phyloP scores from a whole-genome alignment of 2,888 invertebrate genomes.

The Branchinecta sandiegonensis region DNA sequence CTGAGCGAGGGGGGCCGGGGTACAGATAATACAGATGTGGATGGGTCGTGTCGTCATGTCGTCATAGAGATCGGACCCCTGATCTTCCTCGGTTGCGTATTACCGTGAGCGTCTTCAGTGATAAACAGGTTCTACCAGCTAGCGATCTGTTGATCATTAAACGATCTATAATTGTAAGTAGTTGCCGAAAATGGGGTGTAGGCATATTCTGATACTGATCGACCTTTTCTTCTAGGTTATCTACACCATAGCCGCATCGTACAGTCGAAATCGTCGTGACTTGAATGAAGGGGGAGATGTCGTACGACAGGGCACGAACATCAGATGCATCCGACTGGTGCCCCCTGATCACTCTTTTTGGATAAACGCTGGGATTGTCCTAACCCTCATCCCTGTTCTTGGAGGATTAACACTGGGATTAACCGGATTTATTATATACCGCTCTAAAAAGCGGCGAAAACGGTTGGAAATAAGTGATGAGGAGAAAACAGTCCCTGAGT shows the following conservation, averaged over 20 bases:
- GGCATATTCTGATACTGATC: too few relatives aligned
- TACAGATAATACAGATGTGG: too few relatives aligned
- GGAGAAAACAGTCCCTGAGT: not conserved
- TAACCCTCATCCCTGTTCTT: not conserved
- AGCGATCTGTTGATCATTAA: too few relatives aligned
- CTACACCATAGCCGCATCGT: slow-evolving; percentile 1
- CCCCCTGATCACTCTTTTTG: not conserved
- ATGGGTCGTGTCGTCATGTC: too few relatives aligned
- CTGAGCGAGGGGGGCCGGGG: too few relatives aligned
- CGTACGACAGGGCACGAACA: not conserved
- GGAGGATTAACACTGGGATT: slow-evolving; percentile 2
- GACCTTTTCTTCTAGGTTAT: not conserved
- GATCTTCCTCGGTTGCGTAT: too few relatives aligned
- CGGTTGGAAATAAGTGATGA: not conserved
- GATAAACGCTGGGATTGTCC: not conserved
- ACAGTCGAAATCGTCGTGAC: slow-evolving; percentile 1
- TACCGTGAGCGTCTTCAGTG: too few relatives aligned
- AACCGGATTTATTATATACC: not conserved
- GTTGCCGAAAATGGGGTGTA: too few relatives aligned
- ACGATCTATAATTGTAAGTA: too few relatives aligned
- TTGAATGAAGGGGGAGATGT: slow-evolving; percentile 1
- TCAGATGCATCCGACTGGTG: not conserved
- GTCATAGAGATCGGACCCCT: too few relatives aligned
- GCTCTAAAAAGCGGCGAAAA: not conserved
- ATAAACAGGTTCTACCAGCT: too few relatives aligned